Evolutionary conservation across 1,140 invertebrate genomes (phyloP).

Genomic region (Scaptomyza graminum): DNA sequence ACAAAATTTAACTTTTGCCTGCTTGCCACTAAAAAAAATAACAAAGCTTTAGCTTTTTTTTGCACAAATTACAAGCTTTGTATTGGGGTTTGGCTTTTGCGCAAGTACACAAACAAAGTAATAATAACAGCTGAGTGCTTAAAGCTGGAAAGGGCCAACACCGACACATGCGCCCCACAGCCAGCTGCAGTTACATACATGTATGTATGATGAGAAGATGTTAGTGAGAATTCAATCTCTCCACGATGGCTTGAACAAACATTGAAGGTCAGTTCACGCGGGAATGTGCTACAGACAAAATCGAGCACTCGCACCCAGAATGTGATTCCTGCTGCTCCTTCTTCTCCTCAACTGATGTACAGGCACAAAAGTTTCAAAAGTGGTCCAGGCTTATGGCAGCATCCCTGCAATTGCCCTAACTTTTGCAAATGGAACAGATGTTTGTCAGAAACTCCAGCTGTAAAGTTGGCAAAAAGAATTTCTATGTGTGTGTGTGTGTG

Average conservation of each 20-base stretch:
- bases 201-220: conserved; percentile 10
- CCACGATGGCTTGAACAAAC: conserved; percentile 46
- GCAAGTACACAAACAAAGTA: conserved; percentile 72
- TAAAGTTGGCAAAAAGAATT: conserved; percentile 21
- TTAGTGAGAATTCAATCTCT: conserved; percentile 57
- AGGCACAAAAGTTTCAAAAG: conserved; percentile 58
- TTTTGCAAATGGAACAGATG: conserved; percentile 57
- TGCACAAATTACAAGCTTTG: conserved; percentile 48
- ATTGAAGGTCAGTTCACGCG: conserved; percentile 75
- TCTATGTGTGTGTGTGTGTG: not conserved
- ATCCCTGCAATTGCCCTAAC: conserved; percentile 14
- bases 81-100: conserved; percentile 48
- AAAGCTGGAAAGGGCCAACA: conserved; percentile 21
- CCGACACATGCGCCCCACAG: conserved; percentile 39
- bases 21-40: not conserved
- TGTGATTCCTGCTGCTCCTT: conserved; percentile 15
- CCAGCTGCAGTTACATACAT: conserved; percentile 23
- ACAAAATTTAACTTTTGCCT: not conserved
- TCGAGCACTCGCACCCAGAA: conserved; percentile 41
- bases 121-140: conserved; percentile 54
- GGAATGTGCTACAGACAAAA: conserved; percentile 59
- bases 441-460: conserved; percentile 27
- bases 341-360: conserved; percentile 33
- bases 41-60: conserved; percentile 18
- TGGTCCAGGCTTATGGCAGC: conserved; percentile 53